Evolutionary conservation across 2,113 vertebrate genomes (phyloP), one percentile per base, ranked within the genome.

Genomic region (Percopsis transmontana): DNA sequence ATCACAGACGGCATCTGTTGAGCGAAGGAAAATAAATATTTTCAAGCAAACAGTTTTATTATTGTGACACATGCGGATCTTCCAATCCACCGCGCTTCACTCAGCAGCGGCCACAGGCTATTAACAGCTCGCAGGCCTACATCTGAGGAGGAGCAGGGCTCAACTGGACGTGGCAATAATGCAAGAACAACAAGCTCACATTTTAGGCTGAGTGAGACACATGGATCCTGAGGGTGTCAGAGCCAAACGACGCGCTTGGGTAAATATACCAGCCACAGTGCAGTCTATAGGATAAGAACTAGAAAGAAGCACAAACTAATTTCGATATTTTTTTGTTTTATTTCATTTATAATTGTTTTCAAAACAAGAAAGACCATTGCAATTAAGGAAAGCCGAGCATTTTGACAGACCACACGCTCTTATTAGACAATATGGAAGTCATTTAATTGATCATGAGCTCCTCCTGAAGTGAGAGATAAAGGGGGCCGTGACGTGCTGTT

Each of bases 1-100:
- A 74, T 60, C 65, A 69, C 48, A 72, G 58, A 64, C 63, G 62
- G 18, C 82, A 83, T 77, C 70, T 77, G 68, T 73, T 76, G 57
- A 19, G 16, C 40, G 53, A 15, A 39, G 66, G 70, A 27, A 58
- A 76, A 20, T 0, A 21, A 10, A 9, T 10, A 48, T 80, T 67
- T 71, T 75, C 66, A 80, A 69, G 48, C 14, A 9, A 20, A 48
- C 13, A 33, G 45, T 66, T 75, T 73, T 63, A 83, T 80, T 57
- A 64, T 70, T 70, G 61, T 83, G 85, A 85, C 78, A 68, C 13
- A 18, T 70, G 11, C 58, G 53, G 67, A 67, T 33, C 59, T 45
- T n/a, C 82, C 27, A 7, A 33, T 33, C 41, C 42, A 39, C 33
- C 18, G 41, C 18, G 15, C 33, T n/a, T 69, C 44, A 42, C 76